Conservation (phyloP, 2,888 invertebrate genomes). For the Nesidiocoris tenuis region DNA sequence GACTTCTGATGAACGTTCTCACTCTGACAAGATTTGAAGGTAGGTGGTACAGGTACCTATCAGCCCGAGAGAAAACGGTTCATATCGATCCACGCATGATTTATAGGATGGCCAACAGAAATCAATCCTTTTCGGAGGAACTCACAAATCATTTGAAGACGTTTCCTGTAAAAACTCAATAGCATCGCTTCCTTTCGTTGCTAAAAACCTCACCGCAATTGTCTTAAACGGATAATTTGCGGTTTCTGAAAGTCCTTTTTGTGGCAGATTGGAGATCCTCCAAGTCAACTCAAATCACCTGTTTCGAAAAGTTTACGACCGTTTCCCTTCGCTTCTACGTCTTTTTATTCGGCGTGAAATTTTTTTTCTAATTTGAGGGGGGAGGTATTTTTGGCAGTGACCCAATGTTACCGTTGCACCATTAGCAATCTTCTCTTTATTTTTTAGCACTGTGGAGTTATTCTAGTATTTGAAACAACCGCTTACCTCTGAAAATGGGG, state of each 20-base stretch:
- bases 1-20: no score
- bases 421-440: no score
- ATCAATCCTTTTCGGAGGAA: not conserved
- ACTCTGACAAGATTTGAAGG: no score
- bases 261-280: not conserved
- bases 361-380: no score
- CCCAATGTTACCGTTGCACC: no score
- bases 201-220: constrained; percentile 18
- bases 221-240: constrained; percentile 43
- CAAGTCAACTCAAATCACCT: constrained; percentile 26
- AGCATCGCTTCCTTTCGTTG: not conserved
- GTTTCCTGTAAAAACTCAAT: not conserved
- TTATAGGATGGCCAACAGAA: not conserved
- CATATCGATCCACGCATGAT: not conserved
- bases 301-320: constrained; percentile 29
- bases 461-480: no score
- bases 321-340: not conserved
- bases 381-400: no score
- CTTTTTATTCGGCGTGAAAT: constrained; percentile 18
- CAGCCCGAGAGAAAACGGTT: no score
- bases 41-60: no score
- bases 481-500: no score
- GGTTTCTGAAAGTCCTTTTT: constrained; percentile 18
- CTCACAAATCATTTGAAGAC: not conserved
- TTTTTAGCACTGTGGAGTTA: no score